Conservation (phyloP, 2,113 vertebrate species). For the Bubalus kerabau region DNA sequence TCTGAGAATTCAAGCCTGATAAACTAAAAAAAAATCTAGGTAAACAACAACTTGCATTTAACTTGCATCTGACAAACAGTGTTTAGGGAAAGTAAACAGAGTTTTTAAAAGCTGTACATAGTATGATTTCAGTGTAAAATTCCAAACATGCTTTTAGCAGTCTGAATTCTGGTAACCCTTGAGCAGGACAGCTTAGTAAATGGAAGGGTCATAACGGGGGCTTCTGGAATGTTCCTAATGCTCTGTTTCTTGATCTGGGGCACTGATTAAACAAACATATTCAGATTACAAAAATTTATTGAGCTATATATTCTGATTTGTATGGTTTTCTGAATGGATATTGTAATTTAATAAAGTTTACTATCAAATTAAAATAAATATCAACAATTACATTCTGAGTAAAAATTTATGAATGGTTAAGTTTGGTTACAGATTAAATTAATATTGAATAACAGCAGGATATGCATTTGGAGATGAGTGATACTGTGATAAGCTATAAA, state of each 20-base stretch:
- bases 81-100: not conserved
- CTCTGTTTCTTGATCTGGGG: not conserved
- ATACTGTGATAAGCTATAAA: not conserved
- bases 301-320: not conserved
- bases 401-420: not conserved
- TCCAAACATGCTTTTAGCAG: not conserved
- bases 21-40: not conserved
- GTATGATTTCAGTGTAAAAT: not conserved
- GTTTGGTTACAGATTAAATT: not conserved
- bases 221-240: not conserved
- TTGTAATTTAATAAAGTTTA: not conserved
- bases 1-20: not conserved
- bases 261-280: not conserved
- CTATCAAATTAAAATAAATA: not conserved
- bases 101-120: not conserved
- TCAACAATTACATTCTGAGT: not conserved
- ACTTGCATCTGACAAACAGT: not conserved
- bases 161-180: not conserved
- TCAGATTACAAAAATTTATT: not conserved
- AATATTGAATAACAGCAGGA: not conserved
- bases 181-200: not conserved
- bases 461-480: not conserved
- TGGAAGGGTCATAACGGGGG: rapidly evolving
- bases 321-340: not conserved
- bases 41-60: not conserved